Conservation (phyloP, 2,888 invertebrate species). For the Nysson spinosus region DNA sequence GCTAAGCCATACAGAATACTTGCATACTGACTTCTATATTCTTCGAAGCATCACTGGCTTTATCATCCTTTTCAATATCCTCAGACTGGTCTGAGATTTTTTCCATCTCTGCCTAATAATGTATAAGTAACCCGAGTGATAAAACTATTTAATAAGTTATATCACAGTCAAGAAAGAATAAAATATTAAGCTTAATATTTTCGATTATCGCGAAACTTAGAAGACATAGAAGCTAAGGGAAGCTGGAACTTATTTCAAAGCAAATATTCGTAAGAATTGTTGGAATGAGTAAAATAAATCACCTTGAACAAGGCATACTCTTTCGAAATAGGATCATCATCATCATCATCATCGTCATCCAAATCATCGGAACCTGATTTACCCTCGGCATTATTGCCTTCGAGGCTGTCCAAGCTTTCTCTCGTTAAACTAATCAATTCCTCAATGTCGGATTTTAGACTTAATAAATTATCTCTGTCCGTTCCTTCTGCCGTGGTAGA, state of each 20-base stretch:
- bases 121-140: no score
- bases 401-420: constrained; percentile 79
- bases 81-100: constrained; percentile 70
- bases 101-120: constrained; percentile 79
- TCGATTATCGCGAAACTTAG: no score
- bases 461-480: constrained; percentile 80
- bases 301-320: constrained; percentile 87
- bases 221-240: no score
- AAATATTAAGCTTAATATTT: no score
- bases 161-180: background rate
- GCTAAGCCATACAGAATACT: constrained; percentile 73
- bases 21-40: constrained; percentile 74
- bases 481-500: constrained; percentile 76
- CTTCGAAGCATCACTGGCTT: constrained; percentile 63
- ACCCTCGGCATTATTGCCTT: constrained; percentile 51
- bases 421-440: constrained; percentile 85
- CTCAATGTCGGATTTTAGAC: constrained; percentile 82
- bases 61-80: constrained; percentile 52
- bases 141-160: no score
- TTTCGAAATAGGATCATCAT: constrained; percentile 75
- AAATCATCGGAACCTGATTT: constrained; percentile 63
- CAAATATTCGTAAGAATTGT: no score
- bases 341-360: constrained; percentile 51
- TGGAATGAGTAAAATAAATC: constrained; percentile 41
- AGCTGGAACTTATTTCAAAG: no score